Percentiles rank a stretch among this genome's conserved stretches.
phyloP scores from a whole-genome alignment of 2,797 vertebrate species.

The Streptopelia turtur region DNA sequence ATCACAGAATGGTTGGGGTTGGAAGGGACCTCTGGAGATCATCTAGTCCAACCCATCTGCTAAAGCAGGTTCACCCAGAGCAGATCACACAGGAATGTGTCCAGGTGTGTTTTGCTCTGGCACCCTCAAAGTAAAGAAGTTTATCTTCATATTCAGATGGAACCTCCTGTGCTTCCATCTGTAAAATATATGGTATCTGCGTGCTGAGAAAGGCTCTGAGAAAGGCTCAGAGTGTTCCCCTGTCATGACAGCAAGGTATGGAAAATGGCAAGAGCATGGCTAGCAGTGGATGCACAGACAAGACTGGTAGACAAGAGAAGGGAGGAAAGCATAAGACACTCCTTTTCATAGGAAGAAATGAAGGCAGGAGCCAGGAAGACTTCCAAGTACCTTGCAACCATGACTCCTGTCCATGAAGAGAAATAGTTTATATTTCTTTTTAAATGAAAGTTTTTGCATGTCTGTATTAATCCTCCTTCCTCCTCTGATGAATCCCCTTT shows the following conservation, averaged over 20 bases:
- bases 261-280: not conserved
- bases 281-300: not conserved
- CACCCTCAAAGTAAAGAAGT: too few relatives aligned
- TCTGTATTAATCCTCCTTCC: not conserved
- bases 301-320: not conserved
- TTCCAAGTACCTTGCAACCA: not conserved
- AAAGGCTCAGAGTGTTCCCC: not conserved
- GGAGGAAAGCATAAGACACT: not conserved
- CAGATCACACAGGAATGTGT: too few relatives aligned
- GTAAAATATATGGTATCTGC: too few relatives aligned
- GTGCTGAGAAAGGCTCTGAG: not conserved
- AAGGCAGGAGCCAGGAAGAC: not conserved
- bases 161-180: too few relatives aligned
- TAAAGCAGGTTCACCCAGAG: too few relatives aligned
- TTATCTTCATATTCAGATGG: too few relatives aligned
- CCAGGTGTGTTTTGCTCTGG: too few relatives aligned
- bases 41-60: too few relatives aligned
- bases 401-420: not conserved
- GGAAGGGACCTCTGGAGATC: too few relatives aligned
- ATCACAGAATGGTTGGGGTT: too few relatives aligned
- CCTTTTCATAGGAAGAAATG: not conserved
- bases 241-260: not conserved
- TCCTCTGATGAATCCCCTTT: not conserved
- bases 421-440: not conserved
- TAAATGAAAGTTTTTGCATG: not conserved